Conservation (phyloP, 2,797 vertebrate genomes). For the Falco concolor region DNA sequence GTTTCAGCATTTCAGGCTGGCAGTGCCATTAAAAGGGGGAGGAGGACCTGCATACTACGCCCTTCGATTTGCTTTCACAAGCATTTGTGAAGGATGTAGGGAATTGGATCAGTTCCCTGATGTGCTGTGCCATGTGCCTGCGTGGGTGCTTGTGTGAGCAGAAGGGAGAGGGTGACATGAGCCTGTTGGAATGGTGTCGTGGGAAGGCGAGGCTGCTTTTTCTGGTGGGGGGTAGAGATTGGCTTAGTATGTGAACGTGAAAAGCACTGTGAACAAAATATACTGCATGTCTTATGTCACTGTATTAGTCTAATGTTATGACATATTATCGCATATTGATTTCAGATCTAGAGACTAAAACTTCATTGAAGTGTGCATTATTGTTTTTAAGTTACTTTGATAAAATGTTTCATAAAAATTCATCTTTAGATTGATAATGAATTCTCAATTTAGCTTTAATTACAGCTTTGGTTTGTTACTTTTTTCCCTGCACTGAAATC, state of each 20-base stretch:
- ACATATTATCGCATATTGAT: neutral
- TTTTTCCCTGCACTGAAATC: neutral
- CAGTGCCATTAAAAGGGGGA: neutral
- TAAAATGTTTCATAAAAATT: neutral
- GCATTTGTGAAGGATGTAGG: neutral
- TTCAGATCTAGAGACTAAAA: neutral
- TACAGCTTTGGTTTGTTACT: neutral
- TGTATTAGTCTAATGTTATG: neutral
- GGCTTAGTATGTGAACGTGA: neutral
- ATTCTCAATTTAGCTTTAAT: neutral
- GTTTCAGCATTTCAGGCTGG: neutral
- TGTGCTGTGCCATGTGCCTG: neutral
- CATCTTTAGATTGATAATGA: neutral
- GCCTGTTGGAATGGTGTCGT: neutral
- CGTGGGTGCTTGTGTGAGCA: neutral
- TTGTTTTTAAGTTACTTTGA: neutral
- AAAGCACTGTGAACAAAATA: neutral
- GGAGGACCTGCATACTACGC: neutral
- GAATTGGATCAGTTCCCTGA: neutral
- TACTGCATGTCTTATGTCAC: rapidly evolving
- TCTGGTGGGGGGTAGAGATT: neutral
- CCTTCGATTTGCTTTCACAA: neutral
- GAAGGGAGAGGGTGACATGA: neutral
- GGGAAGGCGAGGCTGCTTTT: neutral
- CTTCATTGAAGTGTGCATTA: neutral